These are phyloP conservation scores for Ranitomeya imitator DNA, from an alignment of 2,113 vertebrate genomes.

Conservation along the genomic window DNA sequence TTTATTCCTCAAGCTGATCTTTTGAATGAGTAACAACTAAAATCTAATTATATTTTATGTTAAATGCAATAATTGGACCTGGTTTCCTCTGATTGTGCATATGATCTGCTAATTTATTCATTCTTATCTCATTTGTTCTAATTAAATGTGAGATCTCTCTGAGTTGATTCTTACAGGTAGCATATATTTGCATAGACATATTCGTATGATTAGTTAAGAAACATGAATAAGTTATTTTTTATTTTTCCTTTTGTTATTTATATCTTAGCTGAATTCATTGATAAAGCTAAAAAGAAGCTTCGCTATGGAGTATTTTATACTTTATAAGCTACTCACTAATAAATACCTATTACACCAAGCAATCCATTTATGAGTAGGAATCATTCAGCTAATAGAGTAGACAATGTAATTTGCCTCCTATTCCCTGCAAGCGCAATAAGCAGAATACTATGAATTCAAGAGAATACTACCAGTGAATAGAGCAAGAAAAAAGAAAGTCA, in stretches of 20 bases:
- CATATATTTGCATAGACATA: constrained; percentile 6
- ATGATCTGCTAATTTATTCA: constrained; percentile 14
- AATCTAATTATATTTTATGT: neutral
- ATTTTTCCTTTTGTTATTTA: neutral
- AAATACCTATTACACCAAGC: neutral
- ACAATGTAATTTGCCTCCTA: neutral
- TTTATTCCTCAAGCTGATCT: neutral
- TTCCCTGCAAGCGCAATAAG: neutral
- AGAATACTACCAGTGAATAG: neutral
- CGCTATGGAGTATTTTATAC: neutral
- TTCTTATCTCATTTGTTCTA: neutral
- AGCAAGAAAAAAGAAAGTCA: neutral
- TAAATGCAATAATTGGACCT: neutral
- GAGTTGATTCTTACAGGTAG: neutral
- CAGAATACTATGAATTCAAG: neutral
- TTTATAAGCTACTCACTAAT: neutral
- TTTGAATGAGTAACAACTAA: neutral
- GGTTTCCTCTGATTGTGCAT: neutral
- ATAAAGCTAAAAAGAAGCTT: neutral
- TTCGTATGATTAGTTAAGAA: constrained; percentile 11
- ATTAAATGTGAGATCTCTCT: constrained; percentile 11
- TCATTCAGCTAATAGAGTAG: neutral
- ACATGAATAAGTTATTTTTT: neutral
- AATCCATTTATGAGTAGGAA: neutral
- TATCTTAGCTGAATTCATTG: neutral